A percentile compares a stretch with the other conserved stretches of the same genome.
phyloP scores from a whole-genome alignment of 2,797 vertebrate species.

The Coregonus suidteri region DNA sequence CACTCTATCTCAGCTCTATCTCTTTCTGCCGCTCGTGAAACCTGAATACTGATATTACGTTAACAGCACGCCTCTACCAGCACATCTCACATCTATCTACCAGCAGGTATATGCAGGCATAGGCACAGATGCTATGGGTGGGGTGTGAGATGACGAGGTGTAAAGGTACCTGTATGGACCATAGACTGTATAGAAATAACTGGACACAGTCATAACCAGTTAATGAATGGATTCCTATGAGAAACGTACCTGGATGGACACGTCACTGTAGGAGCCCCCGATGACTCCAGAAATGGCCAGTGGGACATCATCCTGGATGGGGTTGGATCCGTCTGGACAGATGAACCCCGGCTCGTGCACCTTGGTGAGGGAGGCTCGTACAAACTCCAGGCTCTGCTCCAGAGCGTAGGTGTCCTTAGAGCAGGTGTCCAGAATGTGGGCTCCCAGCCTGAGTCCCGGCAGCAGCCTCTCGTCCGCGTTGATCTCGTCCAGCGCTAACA shows the following conservation, averaged over 20 bases:
- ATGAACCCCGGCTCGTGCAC: conserved; percentile 93
- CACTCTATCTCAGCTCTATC: neutral
- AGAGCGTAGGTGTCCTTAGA: conserved; percentile 98
- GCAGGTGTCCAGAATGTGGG: conserved; percentile 96
- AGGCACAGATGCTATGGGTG: neutral
- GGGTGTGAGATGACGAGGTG: neutral
- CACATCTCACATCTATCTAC: neutral
- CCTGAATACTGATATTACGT: neutral
- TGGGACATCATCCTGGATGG: conserved; percentile 88
- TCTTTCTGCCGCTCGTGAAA: neutral
- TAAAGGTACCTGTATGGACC: neutral
- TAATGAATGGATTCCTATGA: neutral
- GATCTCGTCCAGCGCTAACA: conserved; percentile 93
- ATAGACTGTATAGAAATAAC: neutral
- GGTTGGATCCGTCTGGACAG: conserved; percentile 93
- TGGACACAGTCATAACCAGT: neutral
- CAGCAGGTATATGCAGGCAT: neutral
- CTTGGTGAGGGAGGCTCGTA: conserved; percentile 91
- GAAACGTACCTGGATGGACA: conserved; percentile 92
- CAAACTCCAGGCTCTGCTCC: conserved; percentile 96
- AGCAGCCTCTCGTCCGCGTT: conserved; percentile 88
- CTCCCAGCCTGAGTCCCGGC: conserved; percentile 88
- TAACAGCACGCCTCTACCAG: neutral
- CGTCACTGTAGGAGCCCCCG: conserved; percentile 96
- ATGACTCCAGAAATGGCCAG: conserved; percentile 95